Evolutionary conservation across 1,140 invertebrate species (phyloP).

Genomic region (Anastrepha obliqua): DNA sequence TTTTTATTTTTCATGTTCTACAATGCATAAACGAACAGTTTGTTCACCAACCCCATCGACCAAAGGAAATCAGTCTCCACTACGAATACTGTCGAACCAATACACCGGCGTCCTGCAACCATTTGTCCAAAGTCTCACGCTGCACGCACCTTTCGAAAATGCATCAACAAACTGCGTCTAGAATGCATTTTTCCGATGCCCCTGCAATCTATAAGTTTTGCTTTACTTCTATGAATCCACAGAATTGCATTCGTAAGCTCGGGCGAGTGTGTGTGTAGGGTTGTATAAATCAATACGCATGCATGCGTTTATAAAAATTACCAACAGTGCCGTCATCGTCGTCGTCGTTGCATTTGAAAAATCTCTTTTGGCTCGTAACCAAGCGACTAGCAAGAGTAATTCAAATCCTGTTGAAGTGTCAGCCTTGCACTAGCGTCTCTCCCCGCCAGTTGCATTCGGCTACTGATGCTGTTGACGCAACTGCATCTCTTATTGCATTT

Average conservation of each 20-base stretch:
- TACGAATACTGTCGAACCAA: neutral
- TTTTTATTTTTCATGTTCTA: neutral
- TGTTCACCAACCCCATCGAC: neutral
- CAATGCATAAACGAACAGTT: neutral
- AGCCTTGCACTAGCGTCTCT: neutral
- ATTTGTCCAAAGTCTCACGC: neutral
- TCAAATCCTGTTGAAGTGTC: constrained; percentile 23
- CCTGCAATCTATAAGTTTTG: constrained; percentile 43
- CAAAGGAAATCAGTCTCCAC: neutral
- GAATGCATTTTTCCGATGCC: neutral
- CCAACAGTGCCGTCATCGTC: constrained; percentile 10
- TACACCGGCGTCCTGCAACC: neutral
- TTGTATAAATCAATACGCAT: constrained; percentile 27
- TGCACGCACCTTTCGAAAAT: neutral
- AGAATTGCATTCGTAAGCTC: neutral
- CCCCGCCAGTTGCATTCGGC: constrained; percentile 32
- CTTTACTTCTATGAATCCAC: constrained; percentile 34
- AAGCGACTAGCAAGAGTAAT: constrained; percentile 47
- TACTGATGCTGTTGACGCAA: neutral
- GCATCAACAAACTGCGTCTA: neutral
- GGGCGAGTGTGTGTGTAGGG: neutral
- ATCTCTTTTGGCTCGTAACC: constrained; percentile 12
- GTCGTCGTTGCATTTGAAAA: constrained; percentile 21
- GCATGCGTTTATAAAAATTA: constrained; percentile 4
- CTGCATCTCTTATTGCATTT: constrained; percentile 52